Conservation (phyloP, 2,888 invertebrate species). For the Timema podura region DNA sequence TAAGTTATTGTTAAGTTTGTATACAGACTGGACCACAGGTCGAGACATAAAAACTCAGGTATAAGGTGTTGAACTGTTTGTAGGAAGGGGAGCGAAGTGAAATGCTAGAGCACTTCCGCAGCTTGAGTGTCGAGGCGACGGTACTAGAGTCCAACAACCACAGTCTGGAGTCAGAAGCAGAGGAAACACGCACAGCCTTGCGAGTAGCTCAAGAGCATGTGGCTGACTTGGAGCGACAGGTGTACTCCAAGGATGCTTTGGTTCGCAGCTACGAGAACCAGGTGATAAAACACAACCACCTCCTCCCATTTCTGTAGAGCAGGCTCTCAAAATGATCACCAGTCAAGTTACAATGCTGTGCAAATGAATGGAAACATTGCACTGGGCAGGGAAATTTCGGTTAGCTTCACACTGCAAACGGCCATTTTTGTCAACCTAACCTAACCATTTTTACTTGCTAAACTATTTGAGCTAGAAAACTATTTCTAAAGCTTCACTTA, state of each 20-base stretch:
- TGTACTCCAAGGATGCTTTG: constrained; percentile 52
- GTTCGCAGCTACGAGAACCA: constrained; percentile 56
- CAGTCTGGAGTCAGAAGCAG: constrained; percentile 71
- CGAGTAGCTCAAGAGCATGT: constrained; percentile 57
- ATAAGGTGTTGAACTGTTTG: not conserved
- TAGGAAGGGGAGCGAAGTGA: constrained; percentile 76
- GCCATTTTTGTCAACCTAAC: too few relatives aligned
- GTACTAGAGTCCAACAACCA: constrained; percentile 74
- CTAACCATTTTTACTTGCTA: too few relatives aligned
- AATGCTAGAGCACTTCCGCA: constrained; percentile 75
- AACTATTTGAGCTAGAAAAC: too few relatives aligned
- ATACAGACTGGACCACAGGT: not conserved
- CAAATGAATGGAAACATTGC: too few relatives aligned
- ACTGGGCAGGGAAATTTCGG: too few relatives aligned
- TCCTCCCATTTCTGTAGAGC: too few relatives aligned
- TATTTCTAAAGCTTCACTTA: too few relatives aligned
- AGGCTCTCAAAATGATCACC: too few relatives aligned
- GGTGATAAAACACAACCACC: constrained; percentile 39
- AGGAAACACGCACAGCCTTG: constrained; percentile 59
- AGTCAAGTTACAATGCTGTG: too few relatives aligned
- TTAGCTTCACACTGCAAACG: too few relatives aligned
- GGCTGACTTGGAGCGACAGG: constrained; percentile 59
- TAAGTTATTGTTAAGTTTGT: not conserved
- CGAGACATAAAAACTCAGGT: not conserved
- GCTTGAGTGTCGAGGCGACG: constrained; percentile 71